A percentile compares a stretch with the other conserved stretches of the same genome.
Conservation (phyloP, 2,113 vertebrate genomes). For the Mobula birostris region DNA sequence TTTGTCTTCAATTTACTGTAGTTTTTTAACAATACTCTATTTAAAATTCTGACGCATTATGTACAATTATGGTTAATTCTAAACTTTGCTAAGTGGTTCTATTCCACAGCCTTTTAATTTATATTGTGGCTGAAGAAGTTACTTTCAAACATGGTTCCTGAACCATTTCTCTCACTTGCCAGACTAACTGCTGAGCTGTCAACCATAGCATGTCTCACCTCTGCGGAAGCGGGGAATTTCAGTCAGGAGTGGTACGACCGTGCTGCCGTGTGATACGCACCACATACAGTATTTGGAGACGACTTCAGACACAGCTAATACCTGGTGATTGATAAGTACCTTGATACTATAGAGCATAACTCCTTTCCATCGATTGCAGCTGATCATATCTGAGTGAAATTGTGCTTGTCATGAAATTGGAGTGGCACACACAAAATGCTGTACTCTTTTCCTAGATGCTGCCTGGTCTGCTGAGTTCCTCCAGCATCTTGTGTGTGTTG, state of each 20-base stretch:
- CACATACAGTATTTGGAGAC: background rate
- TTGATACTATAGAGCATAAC: too few relatives aligned
- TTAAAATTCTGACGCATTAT: background rate
- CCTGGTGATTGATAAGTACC: too few relatives aligned
- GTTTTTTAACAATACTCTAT: too few relatives aligned
- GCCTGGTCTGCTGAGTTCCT: too few relatives aligned
- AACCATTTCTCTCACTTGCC: background rate
- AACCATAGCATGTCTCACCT: background rate
- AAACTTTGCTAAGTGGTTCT: background rate
- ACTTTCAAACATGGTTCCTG: background rate
- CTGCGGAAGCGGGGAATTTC: background rate
- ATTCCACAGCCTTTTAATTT: background rate
- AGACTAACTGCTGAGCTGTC: background rate
- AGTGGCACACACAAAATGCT: too few relatives aligned
- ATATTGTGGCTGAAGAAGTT: background rate
- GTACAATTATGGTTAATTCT: background rate
- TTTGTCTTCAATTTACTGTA: too few relatives aligned
- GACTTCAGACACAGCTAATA: background rate
- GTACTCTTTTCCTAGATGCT: too few relatives aligned
- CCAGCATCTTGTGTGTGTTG: too few relatives aligned
- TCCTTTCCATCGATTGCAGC: too few relatives aligned
- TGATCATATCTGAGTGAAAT: too few relatives aligned
- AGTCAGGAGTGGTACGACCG: background rate
- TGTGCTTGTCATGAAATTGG: too few relatives aligned
- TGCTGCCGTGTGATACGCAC: background rate